Base-by-base conservation (phyloP, 2,797 vertebrate genomes). In the Malurus splendens region DNA sequence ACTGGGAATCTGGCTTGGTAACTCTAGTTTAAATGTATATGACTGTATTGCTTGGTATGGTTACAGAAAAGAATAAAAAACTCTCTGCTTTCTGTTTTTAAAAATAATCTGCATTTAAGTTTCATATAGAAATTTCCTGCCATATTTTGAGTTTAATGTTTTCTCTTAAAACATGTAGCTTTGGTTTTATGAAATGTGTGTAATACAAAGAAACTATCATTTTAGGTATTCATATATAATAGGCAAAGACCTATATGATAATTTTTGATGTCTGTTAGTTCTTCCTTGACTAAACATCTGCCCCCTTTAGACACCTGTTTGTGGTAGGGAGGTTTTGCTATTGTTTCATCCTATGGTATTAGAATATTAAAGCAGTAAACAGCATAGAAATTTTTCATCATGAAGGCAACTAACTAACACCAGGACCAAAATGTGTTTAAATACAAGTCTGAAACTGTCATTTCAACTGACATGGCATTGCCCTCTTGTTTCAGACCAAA, bases 1-100 rank as follows among this genome's bases (percentile, higher is more conserved):
- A 64, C 7, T 44, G 14, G 12, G 8, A 9, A 33, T n/a, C 18
- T 83, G 39, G 18, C 47, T 87, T 81, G 44, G 5, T 77, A 72
- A 54, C 9, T 74, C 14, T 30, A 12, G 24, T 51, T 86, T 61
- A 67, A 71, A 62, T 82, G 10, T 66, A 10, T 60, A 15, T 54
- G 44, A 42, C 27, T 77, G 9, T 67, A 65, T 32, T 71, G 80
- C 18, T 32, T 57, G 8, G 6, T 68, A 28, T 57, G 25, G 23
- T n/a, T 48, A 72, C 19, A 57, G 18, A 56, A 59, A 76, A 79
- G 0, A 50, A 75, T 17, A 30, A 3, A 23, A 68, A n/a, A 0
- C 0, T 1, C 2, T 25, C 9, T 2, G 5, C 48, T 47, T 30
- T 66, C 44, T 60, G 24, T 18, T 70, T 70, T 16, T 2, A 42